These are phyloP conservation scores for Peromyscus aztecus DNA, from an alignment of 2,797 vertebrate genomes.

Conservation along the genomic window DNA sequence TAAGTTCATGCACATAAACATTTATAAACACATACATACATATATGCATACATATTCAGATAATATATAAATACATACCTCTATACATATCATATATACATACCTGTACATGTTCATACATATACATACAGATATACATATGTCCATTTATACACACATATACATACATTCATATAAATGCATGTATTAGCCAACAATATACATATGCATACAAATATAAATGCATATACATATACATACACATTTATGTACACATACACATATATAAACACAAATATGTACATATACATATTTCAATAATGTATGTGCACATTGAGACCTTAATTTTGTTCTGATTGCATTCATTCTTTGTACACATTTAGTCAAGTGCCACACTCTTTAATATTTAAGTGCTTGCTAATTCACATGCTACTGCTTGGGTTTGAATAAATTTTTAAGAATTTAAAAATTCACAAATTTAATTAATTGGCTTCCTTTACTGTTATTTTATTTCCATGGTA, in stretches of 20 bases:
- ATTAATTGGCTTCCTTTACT: constrained; percentile 65
- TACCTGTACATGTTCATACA: neutral
- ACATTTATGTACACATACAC: neutral
- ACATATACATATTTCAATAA: neutral
- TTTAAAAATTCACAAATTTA: constrained; percentile 67
- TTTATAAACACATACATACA: neutral
- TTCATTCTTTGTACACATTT: neutral
- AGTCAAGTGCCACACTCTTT: neutral
- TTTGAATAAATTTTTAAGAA: constrained; percentile 66
- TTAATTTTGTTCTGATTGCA: neutral
- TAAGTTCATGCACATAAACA: neutral
- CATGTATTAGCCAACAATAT: neutral
- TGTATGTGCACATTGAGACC: neutral
- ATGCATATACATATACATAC: neutral
- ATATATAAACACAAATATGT: too few species aligned
- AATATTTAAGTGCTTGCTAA: neutral
- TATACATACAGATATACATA: neutral
- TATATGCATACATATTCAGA: neutral
- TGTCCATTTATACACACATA: neutral
- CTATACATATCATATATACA: neutral
- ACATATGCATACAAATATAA: neutral
- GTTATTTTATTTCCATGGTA: constrained; percentile 66
- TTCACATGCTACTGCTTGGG: neutral
- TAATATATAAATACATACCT: neutral
- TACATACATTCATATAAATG: neutral